Evolutionary conservation across 2,888 invertebrate species (phyloP).

Genomic region (Cerceris rybyensis): DNA sequence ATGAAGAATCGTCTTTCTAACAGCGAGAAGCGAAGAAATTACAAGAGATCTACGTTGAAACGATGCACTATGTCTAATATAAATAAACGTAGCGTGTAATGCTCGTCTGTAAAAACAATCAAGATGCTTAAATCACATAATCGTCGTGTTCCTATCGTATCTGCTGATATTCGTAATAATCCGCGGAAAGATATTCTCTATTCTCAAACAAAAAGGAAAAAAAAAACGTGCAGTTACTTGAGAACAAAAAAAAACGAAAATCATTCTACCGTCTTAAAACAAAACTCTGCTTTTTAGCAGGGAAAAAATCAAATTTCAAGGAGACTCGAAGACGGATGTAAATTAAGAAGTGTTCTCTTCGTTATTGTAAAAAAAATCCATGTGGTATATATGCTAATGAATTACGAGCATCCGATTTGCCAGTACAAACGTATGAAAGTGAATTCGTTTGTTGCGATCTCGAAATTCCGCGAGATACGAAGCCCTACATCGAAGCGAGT

Average conservation of each 20-base stretch:
- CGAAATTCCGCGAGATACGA: too few species aligned
- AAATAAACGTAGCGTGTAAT: slow-evolving; percentile 29
- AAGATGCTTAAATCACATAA: slow-evolving; percentile 33
- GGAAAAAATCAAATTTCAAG: too few species aligned
- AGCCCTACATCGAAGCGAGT: too few species aligned
- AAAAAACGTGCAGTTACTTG: too few species aligned
- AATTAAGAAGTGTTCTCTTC: too few species aligned
- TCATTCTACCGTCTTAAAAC: too few species aligned
- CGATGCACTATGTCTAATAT: neutral
- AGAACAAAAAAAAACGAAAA: too few species aligned
- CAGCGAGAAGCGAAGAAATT: neutral
- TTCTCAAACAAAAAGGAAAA: slow-evolving; percentile 24
- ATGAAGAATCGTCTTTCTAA: slow-evolving; percentile 29
- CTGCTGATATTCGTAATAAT: slow-evolving; percentile 34
- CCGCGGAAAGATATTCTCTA: slow-evolving; percentile 8
- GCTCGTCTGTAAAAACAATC: slow-evolving; percentile 22
- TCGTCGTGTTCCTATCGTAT: slow-evolving; percentile 57
- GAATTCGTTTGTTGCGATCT: too few species aligned
- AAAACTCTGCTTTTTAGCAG: too few species aligned
- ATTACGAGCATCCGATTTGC: neutral
- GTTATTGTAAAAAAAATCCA: too few species aligned
- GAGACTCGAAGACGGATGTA: too few species aligned
- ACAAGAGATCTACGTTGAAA: slow-evolving; percentile 27
- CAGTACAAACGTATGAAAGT: too few species aligned
- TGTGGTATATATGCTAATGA: slow-evolving; percentile 21